These are phyloP conservation scores for Geophilus truncorum DNA, from an alignment of 2,888 invertebrate species.

Conservation along the genomic window DNA sequence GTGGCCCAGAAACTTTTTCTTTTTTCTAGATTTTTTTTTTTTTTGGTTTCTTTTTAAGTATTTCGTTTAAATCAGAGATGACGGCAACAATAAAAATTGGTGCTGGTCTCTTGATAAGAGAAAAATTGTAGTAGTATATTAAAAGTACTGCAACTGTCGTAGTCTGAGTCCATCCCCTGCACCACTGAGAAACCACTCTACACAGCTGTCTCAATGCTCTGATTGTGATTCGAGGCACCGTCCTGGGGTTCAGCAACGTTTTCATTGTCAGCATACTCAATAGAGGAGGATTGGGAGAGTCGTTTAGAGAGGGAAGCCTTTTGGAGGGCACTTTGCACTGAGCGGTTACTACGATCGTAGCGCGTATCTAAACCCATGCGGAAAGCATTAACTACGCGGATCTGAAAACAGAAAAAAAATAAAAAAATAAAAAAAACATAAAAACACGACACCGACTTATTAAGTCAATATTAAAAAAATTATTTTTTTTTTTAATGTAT, in stretches of 20 bases:
- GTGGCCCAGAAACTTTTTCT: background rate
- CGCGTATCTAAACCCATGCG: constrained; percentile 98
- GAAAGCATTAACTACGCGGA: constrained; percentile 99
- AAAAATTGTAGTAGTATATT: background rate
- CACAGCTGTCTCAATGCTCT: constrained; percentile 38
- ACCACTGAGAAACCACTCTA: constrained; percentile 31
- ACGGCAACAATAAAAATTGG: constrained; percentile 11
- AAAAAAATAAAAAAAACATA: constrained; percentile 32
- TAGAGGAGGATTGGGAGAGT: constrained; percentile 83
- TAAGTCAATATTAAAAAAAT: background rate
- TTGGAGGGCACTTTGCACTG: constrained; percentile 86
- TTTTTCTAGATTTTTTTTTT: background rate
- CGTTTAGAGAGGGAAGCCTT: constrained; percentile 88
- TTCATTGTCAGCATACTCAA: constrained; percentile 79
- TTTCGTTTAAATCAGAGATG: constrained; percentile 23
- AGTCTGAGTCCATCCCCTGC: background rate
- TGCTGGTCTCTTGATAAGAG: constrained; percentile 29
- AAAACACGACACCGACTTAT: background rate
- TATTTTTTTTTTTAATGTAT: background rate
- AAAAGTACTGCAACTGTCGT: background rate
- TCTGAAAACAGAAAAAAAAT: constrained; percentile 60
- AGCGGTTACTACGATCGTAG: constrained; percentile 83
- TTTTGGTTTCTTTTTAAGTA: background rate
- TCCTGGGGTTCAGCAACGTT: constrained; percentile 37
- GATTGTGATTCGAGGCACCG: constrained; percentile 38